Evolutionary conservation across 2,888 invertebrate species (phyloP), one percentile per base, ranked within the genome.

Genomic region (Pimpla rufipes): DNA sequence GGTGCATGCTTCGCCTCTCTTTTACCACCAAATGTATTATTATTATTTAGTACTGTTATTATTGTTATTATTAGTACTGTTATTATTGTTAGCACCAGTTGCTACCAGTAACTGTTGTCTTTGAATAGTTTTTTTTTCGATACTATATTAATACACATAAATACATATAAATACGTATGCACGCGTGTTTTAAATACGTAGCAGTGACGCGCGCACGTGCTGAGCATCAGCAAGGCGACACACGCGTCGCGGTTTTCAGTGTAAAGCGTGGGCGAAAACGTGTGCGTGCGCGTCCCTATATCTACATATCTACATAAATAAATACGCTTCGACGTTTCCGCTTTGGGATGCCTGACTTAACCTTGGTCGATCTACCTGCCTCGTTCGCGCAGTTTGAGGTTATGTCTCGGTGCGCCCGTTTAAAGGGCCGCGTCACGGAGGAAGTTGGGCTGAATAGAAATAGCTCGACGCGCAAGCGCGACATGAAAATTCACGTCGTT

Each of bases 241-340:
- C 21, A 67, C 67, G 73, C 57, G 71, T 67, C 68, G 77, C n/a
- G n/a, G n/a, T 73, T 68, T 21, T 42, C 75, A 73, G 45, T 77
- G 67, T 62, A 23, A 67, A 67, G 76, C 71, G 67, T 77, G 42
- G 66, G 18, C 37, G 18, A 62, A 76, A 71, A 45, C 64, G 70
- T 64, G 18, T 66, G 50, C 50, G 52, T 59, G 70, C 74, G 62
- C 78, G 55, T 75, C 74, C 67, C 45, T 68, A 68, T 75, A 70
- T 74, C 62, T 82, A 67, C 80, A 45, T 21, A 45, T 84, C 71
- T 80, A 78, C 47, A 80, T 83, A 80, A 78, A 83, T 83, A 83
- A 79, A 80, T 83, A 80, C 74, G 83, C 83, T 84, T 84, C 78
- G 57, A 81, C 81, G 78, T 84, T 78, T 84, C 74, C 75, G 73